phyloP scores from a whole-genome alignment of 2,797 vertebrate genomes.

The Hydrocynus forskahlii region DNA sequence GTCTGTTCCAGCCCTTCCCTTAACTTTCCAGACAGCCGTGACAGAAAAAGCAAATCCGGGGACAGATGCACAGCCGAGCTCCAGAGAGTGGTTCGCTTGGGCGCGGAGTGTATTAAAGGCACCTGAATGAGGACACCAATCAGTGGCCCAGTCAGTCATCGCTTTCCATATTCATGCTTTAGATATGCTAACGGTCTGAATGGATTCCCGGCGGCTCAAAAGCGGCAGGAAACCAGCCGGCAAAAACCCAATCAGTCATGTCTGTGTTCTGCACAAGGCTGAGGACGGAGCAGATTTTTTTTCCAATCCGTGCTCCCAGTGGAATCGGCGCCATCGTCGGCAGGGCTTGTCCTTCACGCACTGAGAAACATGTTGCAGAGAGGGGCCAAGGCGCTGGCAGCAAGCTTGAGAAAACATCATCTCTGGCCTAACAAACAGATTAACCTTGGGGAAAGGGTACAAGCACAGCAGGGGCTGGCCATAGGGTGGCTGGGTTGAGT shows the following conservation, averaged over 20 bases:
- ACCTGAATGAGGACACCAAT: slow-evolving; percentile 17
- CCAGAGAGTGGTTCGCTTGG: slow-evolving; percentile 7
- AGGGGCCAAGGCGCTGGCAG: slow-evolving; percentile 21
- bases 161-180: slow-evolving; percentile 46
- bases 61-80: slow-evolving; percentile 1
- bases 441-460: slow-evolving; percentile 62
- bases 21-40: background rate
- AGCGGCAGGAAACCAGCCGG: background rate
- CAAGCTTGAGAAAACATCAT: slow-evolving; percentile 51
- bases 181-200: too few species aligned
- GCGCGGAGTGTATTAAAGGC: background rate
- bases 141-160: slow-evolving; percentile 47
- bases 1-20: slow-evolving; percentile 3
- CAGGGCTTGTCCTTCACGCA: slow-evolving; percentile 28
- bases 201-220: background rate
- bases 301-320: background rate
- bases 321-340: slow-evolving; percentile 16
- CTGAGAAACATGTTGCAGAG: slow-evolving; percentile 10
- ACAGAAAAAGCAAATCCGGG: slow-evolving; percentile 5
- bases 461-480: background rate
- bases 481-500: background rate
- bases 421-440: slow-evolving; percentile 54
- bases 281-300: slow-evolving; percentile 2
- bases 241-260: slow-evolving; percentile 42
- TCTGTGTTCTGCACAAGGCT: slow-evolving; percentile 18